Base-by-base conservation (phyloP, 2,113 vertebrate species). In the Hassar affinis region DNA sequence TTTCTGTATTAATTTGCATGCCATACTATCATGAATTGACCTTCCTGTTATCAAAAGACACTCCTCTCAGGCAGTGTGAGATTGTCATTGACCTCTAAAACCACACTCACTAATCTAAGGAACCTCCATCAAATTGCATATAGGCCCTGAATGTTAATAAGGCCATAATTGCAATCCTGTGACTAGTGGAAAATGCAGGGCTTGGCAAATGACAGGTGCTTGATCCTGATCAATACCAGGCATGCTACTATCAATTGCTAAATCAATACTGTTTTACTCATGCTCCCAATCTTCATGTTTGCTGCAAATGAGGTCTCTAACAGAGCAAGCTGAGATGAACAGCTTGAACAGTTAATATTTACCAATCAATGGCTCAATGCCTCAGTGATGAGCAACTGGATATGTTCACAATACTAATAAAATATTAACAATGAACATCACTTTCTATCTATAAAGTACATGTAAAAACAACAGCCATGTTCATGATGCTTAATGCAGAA, bases 231-330 rank as follows among this genome's bases (percentile, higher is more conserved):
- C 89, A 86, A 89, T 89, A 86, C 20, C 78, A 84, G 79, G 84
- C 85, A 86, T 89, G 87, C 87, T 80, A 82, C 85, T 87, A 87
- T 89, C 86, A 89, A 84, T 90, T 86, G 85, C 86, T 69, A 84
- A 89, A 89, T 90, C 89, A 88, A 89, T 90, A 89, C 33, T 82
- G 85, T 86, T 89, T 88, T 85, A 90, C 88, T 87, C 84, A 30
- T 56, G 72, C 59, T 78, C 79, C 78, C 85, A 85, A 84, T 83
- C 86, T 79, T 80, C 85, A 86, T 80, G 87, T 85, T 81, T 84
- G 79, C 82, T 84, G 77, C 71, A 89, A 89, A 89, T 86, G 82
- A 85, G 86, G 79, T 78, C 57, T 22, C 78, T 87, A 88, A 84
- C 82, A 86, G 84, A 89, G 81, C 84, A 59, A 57, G 61, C 74